Evolutionary conservation across 2,888 invertebrate species (phyloP), one percentile per base, ranked within the genome.

Genomic region (Nymphalis polychloros): DNA sequence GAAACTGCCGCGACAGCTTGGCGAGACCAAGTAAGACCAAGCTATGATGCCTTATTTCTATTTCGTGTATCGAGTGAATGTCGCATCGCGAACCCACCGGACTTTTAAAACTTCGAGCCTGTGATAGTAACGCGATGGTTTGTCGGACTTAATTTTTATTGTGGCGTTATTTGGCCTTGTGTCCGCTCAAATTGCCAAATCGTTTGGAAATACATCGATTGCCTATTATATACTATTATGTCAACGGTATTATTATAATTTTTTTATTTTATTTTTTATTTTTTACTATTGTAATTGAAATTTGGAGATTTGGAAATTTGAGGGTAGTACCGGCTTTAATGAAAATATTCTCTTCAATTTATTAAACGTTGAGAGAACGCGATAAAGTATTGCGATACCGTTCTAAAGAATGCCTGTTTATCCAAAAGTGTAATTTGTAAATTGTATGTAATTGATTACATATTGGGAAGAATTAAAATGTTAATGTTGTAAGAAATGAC

Each of bases 401-500:
- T 59, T 47, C 59, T 59, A 50, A 59, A 59, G 17, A 23, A 59
- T 55, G 53, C 17, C 17, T 31, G 53, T 31, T 55, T 53, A 49
- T 27, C 60, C 19, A 19, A 41, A 57, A 57, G 27, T 55, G 53
- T 55, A 55, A 55, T 31, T 68, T 64, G 61, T 68, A 64, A 64
- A 64, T 61, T 55, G 35, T 62, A 41, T 64, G 64, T 61, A 68
- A 64, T 31, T 31, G 6, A 31, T 64, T 55, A 64, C 64, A 66
- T 48, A 64, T 60, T 68, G 55, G 69, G 10, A 67, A 59, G 47
- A 63, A 63, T 66, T 63, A 73, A 72, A 71, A 70, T 75, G 76
- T 84, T 80, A 83, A 82, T 80, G 82, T 85, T 87, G 87, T 87
- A 88, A 87, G 87, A 84, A 88, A 86, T 85, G 90, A 90, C 90